A percentile compares a stretch with the other conserved stretches of the same genome.
Evolutionary conservation across 1,140 invertebrate species (phyloP).

Genomic region (Proales similis): DNA sequence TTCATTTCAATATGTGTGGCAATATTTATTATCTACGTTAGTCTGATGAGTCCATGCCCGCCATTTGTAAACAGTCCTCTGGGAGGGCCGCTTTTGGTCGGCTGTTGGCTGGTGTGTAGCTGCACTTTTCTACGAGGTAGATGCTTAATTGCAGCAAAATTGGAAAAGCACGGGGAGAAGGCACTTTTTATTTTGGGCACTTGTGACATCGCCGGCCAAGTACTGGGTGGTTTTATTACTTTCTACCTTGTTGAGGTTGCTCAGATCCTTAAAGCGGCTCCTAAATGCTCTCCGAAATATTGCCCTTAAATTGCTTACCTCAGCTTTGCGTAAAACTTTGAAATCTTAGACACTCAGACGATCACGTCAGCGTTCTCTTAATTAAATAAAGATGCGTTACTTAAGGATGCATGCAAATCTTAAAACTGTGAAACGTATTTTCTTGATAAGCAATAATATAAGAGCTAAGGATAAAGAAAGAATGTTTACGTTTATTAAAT

Average conservation of each 20-base stretch:
- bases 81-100: conserved; percentile 16
- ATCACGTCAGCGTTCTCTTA: too few relatives aligned
- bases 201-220: conserved; percentile 29
- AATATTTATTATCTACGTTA: conserved; percentile 17
- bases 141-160: conserved; percentile 26
- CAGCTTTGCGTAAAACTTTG: too few relatives aligned
- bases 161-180: conserved; percentile 28
- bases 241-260: conserved; percentile 10
- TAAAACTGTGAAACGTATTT: too few relatives aligned
- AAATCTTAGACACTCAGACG: too few relatives aligned
- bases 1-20: not conserved
- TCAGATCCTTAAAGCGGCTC: not conserved
- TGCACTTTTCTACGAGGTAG: conserved; percentile 28
- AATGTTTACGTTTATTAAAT: too few relatives aligned
- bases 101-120: conserved; percentile 2
- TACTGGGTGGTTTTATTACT: conserved; percentile 30
- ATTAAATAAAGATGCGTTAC: too few relatives aligned
- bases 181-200: conserved; percentile 7
- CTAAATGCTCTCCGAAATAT: not conserved
- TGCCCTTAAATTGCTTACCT: not conserved
- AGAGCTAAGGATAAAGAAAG: too few relatives aligned
- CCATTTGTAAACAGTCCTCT: conserved; percentile 21
- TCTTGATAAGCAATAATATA: too few relatives aligned
- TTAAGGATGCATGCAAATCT: too few relatives aligned
- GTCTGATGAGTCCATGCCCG: conserved; percentile 28